phyloP scores from a whole-genome alignment of 2,113 vertebrate species.

The Balaeniceps rex region DNA sequence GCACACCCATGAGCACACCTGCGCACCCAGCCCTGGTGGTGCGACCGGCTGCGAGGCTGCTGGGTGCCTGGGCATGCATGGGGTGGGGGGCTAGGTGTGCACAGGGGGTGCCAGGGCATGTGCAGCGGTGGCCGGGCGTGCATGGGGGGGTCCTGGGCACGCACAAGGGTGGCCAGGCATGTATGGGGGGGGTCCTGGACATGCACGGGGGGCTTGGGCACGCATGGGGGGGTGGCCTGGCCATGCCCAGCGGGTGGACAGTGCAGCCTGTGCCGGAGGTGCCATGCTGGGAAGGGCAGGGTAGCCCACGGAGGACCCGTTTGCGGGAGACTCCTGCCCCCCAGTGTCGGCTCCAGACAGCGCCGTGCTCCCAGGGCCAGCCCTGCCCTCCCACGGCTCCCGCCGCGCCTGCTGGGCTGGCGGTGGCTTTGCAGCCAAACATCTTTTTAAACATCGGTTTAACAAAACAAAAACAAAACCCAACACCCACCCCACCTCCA shows the following conservation, averaged over 20 bases:
- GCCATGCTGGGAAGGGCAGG: background rate
- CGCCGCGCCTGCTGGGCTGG: background rate
- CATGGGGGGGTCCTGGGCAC: background rate
- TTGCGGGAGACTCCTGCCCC: background rate
- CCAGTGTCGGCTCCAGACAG: background rate
- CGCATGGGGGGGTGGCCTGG: background rate
- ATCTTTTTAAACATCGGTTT: accelerated
- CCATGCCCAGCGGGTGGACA: no score
- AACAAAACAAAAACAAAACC: no score
- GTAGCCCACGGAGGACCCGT: accelerated
- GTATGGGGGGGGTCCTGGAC: background rate
- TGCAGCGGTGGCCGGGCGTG: background rate
- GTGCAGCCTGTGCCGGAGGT: background rate
- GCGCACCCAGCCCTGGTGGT: background rate
- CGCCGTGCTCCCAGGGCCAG: background rate
- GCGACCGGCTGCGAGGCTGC: accelerated
- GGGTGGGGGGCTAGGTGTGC: no score
- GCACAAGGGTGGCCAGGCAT: no score
- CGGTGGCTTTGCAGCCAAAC: background rate
- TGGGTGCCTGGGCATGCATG: accelerated
- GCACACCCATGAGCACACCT: background rate
- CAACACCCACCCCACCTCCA: no score
- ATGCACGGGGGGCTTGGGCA: no score
- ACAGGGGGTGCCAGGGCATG: background rate
- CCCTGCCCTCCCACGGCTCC: no score